Evolutionary conservation across 2,113 vertebrate genomes (phyloP).

Genomic region (Bothrops jararaca): DNA sequence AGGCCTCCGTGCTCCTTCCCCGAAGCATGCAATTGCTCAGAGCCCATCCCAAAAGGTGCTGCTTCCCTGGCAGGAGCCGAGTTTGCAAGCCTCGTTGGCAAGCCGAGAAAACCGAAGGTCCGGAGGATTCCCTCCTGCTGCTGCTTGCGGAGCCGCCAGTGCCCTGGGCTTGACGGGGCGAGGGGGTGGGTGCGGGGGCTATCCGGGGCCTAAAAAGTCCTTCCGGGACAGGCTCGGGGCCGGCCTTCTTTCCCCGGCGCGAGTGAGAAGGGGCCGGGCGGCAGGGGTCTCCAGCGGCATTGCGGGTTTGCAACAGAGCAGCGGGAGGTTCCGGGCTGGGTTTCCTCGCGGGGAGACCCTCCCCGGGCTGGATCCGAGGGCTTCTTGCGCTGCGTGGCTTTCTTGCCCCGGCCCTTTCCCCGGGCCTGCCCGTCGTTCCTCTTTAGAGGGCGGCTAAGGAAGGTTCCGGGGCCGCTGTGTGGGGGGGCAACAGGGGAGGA

Average conservation of each 20-base stretch:
- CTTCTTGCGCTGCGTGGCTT: background rate
- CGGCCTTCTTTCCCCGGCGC: background rate
- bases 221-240: background rate
- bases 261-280: background rate
- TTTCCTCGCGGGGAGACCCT: background rate
- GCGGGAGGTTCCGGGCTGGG: background rate
- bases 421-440: background rate
- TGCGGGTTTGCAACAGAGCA: background rate
- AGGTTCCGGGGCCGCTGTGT: background rate
- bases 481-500: background rate
- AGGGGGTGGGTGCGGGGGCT: no score
- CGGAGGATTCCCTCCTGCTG: background rate
- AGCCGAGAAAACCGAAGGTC: background rate
- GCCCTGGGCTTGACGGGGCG: background rate
- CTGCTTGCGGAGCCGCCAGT: no score
- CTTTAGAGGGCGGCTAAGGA: background rate
- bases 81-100: no score
- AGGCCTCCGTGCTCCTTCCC: background rate
- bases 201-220: background rate
- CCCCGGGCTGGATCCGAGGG: background rate
- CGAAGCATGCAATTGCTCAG: background rate
- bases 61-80: background rate
- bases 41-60: background rate
- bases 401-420: background rate
- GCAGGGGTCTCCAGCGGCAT: background rate